These are phyloP conservation scores for Neocrepidodera transversa DNA, from an alignment of 2,888 invertebrate species.

Conservation along the genomic window DNA sequence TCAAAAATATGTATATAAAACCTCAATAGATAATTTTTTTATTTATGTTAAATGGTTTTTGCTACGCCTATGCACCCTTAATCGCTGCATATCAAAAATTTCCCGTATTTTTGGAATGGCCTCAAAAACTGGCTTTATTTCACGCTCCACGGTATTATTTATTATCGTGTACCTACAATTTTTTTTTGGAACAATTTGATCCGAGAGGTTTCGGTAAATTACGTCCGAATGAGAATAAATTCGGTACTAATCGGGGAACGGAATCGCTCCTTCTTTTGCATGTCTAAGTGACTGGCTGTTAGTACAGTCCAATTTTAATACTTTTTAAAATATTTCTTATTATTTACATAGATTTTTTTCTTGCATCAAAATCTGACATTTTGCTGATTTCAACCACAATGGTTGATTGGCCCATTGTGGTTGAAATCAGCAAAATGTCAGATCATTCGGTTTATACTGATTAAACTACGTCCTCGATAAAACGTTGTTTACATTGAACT, in stretches of 20 bases:
- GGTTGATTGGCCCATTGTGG: too few species aligned
- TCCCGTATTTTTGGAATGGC: conserved; percentile 12
- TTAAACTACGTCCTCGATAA: too few species aligned
- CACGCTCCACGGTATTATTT: conserved; percentile 23
- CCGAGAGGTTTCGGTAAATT: conserved; percentile 56
- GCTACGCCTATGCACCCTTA: conserved; percentile 3
- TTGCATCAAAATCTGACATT: too few species aligned
- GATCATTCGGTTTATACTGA: too few species aligned
- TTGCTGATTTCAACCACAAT: too few species aligned
- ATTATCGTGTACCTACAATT: conserved; percentile 37
- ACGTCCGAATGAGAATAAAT: conserved; percentile 53
- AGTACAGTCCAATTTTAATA: conserved; percentile 9
- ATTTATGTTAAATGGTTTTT: too few species aligned
- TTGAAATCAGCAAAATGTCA: too few species aligned
- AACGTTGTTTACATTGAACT: too few species aligned
- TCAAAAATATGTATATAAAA: too few species aligned
- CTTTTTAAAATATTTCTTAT: too few species aligned
- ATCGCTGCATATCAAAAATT: conserved; percentile 18
- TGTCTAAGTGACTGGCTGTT: conserved; percentile 44
- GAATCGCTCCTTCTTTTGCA: conserved; percentile 48
- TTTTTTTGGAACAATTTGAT: conserved; percentile 55
- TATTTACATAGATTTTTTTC: too few species aligned
- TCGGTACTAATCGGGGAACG: conserved; percentile 51
- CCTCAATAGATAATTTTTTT: too few species aligned
- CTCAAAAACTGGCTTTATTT: conserved; percentile 12